These are phyloP conservation scores for Drosophila saltans DNA, from an alignment of 1,140 invertebrate species.

Conservation along the genomic window DNA sequence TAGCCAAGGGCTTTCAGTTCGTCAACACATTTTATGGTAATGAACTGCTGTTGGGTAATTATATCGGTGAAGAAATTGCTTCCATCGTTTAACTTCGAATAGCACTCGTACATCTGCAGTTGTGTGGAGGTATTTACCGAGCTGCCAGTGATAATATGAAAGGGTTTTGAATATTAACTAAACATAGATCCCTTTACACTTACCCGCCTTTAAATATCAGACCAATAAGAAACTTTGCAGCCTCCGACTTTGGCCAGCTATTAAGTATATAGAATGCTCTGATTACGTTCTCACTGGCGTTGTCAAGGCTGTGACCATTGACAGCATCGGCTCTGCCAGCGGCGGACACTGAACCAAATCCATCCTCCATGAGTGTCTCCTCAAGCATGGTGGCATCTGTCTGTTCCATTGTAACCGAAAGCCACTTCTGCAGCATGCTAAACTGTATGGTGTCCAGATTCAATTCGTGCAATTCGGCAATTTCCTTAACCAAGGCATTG, in stretches of 20 bases:
- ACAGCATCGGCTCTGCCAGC: background rate
- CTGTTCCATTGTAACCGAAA: constrained; percentile 68
- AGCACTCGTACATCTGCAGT: constrained; percentile 81
- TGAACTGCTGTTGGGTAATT: constrained; percentile 72
- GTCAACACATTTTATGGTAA: constrained; percentile 80
- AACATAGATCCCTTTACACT: background rate
- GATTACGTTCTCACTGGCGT: constrained; percentile 71
- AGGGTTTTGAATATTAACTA: too few species aligned
- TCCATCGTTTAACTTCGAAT: constrained; percentile 77
- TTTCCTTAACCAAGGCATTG: constrained; percentile 85
- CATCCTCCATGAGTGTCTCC: constrained; percentile 78
- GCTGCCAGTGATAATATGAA: constrained; percentile 24
- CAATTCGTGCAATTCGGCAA: constrained; percentile 83
- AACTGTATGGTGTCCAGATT: constrained; percentile 68
- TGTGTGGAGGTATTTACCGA: constrained; percentile 74
- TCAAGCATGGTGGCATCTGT: constrained; percentile 65
- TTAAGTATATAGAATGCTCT: constrained; percentile 76
- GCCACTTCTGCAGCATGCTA: constrained; percentile 74
- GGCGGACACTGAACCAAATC: constrained; percentile 40
- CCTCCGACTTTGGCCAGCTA: constrained; percentile 70
- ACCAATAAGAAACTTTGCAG: constrained; percentile 67
- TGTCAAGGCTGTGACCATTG: constrained; percentile 20
- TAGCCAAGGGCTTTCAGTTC: constrained; percentile 79
- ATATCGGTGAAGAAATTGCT: constrained; percentile 67
- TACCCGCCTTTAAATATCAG: constrained; percentile 75